Evolutionary conservation across 2,797 vertebrate genomes (phyloP), one percentile per base, ranked within the genome.

Genomic region (Rhincodon typus): DNA sequence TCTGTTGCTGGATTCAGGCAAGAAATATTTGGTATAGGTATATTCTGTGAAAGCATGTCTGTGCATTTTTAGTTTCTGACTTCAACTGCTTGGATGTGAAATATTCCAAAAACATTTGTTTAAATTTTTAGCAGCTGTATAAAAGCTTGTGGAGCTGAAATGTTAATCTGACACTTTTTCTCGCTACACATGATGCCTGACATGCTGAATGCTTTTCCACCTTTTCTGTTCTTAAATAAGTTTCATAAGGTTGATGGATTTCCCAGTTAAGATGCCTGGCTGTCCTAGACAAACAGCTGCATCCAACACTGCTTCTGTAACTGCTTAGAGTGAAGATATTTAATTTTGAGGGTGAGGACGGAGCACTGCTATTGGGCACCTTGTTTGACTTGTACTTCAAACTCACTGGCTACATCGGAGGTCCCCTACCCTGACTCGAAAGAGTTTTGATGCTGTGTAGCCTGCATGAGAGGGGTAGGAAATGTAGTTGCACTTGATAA

Each of bases 231-330:
- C 69, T 93, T 69, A 42, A 93, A n/a, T 93, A 67, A 93, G 7
- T 95, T 95, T 74, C 70, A 34, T 77, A 21, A n/a, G 6, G 0
- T 95, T 77, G 70, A 74, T 74, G 30, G 46, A n/a, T 46, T 77
- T 74, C 53, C 15, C 70, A 95, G 42, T 95, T 95, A 77, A 95
- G 70, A 50, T 95, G 69, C 30, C 69, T 94, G 67, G 12, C 70
- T 70, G 69, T 70, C 93, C 42, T 15, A 12, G n/a, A 34, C 93
- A 46, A 17, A 17, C 27, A 30, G 23, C 69, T 50, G 50, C 27
- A 77, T 95, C 94, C 34, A 77, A 53, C 67, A 34, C 69, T 46
- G 69, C 67, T 25, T 46, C 27, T 27, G 53, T 30, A 72, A 74
- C 46, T n/a, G 42, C 30, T 74, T 74, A 42, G 94, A 57, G 15